These are phyloP conservation scores for Troides oblongomaculatus DNA, from an alignment of 2,888 invertebrate genomes.

Conservation along the genomic window DNA sequence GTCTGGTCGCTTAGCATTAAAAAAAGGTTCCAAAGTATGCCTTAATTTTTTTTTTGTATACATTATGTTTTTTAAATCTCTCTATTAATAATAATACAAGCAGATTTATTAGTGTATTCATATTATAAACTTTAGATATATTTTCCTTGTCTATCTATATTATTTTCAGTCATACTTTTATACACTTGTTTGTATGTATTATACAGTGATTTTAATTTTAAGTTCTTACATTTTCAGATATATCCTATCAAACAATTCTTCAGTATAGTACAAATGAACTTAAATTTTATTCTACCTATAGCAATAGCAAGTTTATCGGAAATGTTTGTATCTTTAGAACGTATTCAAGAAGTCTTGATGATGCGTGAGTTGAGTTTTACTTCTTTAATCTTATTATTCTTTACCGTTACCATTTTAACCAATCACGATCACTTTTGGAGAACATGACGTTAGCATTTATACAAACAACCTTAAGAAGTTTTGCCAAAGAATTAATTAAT, in stretches of 20 bases:
- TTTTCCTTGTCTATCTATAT: no score
- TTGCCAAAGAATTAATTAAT: background rate
- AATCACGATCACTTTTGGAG: no score
- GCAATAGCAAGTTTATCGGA: constrained; percentile 80
- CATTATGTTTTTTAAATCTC: no score
- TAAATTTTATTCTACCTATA: constrained; percentile 78
- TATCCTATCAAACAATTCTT: constrained; percentile 81
- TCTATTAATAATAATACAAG: no score
- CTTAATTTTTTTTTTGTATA: no score
- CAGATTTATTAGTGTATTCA: no score
- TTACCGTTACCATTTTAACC: no score
- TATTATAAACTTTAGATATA: no score
- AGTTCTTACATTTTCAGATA: constrained; percentile 59
- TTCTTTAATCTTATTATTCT: background rate
- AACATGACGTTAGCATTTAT: background rate
- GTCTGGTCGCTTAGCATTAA: no score
- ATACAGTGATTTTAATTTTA: background rate
- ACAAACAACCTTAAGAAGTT: background rate
- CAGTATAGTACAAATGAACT: constrained; percentile 76
- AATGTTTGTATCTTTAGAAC: constrained; percentile 77
- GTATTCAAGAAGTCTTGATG: constrained; percentile 78
- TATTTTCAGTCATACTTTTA: no score
- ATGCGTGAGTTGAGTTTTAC: constrained; percentile 58
- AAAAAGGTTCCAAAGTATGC: no score
- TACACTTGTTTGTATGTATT: background rate